Percentiles rank a stretch among this genome's conserved stretches.
These are phyloP conservation scores for Rhinoptilus africanus DNA, from an alignment of 2,113 vertebrate genomes.

Conservation along the genomic window DNA sequence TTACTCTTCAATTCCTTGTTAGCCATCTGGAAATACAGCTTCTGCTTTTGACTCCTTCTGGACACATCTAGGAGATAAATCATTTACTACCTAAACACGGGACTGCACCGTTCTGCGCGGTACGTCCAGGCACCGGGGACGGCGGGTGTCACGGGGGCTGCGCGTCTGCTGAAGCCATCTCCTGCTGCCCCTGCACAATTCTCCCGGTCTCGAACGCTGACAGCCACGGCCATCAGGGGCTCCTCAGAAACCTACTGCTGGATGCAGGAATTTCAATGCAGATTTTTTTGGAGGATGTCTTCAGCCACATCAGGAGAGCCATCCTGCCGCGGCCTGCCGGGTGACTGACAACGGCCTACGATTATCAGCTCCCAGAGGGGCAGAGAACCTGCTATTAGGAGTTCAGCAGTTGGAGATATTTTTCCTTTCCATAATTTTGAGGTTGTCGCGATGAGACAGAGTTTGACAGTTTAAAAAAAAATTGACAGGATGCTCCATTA, in stretches of 20 bases:
- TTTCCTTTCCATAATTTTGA: neutral
- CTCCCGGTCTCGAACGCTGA: neutral
- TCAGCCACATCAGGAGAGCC: neutral
- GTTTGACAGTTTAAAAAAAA: neutral
- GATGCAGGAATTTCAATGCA: neutral
- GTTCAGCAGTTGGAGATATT: neutral
- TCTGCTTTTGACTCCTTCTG: neutral
- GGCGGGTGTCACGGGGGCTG: rapidly evolving
- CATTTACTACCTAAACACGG: neutral
- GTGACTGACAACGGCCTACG: neutral
- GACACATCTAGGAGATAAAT: neutral
- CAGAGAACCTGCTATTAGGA: neutral
- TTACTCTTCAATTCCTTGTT: neutral
- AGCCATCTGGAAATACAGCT: neutral
- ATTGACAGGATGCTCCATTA: neutral
- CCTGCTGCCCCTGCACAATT: rapidly evolving
- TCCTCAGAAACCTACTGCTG: neutral
- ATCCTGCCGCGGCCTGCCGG: neutral
- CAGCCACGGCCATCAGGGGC: neutral
- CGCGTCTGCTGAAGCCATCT: neutral
- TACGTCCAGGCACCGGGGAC: neutral
- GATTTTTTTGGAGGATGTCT: neutral
- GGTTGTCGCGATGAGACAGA: neutral
- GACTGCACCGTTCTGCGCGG: neutral
- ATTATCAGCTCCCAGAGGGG: neutral